These are phyloP conservation scores for Coregonus sp. DNA, from an alignment of 2,797 vertebrate species.

Conservation along the genomic window DNA sequence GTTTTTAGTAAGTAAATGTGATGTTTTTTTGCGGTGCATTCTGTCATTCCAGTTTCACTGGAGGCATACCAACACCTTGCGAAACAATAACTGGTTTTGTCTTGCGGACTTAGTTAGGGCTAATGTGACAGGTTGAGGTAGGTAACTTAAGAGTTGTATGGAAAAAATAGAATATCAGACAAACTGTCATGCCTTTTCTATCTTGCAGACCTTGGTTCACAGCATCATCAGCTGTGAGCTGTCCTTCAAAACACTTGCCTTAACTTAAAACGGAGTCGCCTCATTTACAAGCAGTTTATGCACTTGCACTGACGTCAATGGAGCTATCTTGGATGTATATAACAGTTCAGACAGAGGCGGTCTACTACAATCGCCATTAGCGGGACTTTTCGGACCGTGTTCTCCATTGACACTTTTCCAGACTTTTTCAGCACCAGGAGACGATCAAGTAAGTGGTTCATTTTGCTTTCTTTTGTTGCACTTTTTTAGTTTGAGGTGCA, in stretches of 20 bases:
- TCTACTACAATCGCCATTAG: conserved; percentile 52
- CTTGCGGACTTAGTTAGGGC: background rate
- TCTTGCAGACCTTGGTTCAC: conserved; percentile 18
- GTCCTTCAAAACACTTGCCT: conserved; percentile 24
- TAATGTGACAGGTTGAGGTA: background rate
- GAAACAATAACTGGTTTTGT: background rate
- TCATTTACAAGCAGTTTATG: conserved; percentile 70
- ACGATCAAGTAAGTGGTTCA: conserved; percentile 52
- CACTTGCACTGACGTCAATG: conserved; percentile 83
- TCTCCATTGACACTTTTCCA: conserved; percentile 34
- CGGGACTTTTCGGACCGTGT: conserved; percentile 47
- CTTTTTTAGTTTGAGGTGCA: background rate
- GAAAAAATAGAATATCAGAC: background rate
- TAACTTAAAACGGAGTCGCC: conserved; percentile 46
- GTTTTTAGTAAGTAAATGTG: background rate
- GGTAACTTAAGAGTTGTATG: background rate
- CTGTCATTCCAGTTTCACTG: background rate
- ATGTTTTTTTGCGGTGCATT: background rate
- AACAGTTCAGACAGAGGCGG: conserved; percentile 57
- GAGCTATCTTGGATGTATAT: conserved; percentile 76
- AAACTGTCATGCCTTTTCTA: background rate
- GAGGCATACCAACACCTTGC: background rate
- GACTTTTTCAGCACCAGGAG: conserved; percentile 52
- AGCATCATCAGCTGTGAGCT: conserved; percentile 23
- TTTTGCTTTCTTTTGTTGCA: conserved; percentile 20